Conservation (phyloP, 2,888 invertebrate species). For the Leucoma salicis region DNA sequence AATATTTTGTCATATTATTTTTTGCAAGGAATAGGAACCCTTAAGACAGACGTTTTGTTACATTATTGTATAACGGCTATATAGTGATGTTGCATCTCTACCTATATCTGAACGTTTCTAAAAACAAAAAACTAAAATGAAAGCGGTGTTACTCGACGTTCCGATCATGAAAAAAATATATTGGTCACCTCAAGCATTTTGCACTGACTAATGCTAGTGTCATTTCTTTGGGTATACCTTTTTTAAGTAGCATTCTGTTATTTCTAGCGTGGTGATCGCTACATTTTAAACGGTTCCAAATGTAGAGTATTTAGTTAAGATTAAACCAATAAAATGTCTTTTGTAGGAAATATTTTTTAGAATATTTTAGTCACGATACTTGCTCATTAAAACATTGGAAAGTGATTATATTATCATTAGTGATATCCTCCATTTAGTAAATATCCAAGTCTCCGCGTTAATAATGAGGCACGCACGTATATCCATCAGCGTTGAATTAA, state of each 20-base stretch:
- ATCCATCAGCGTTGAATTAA: no score
- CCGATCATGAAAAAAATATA: constrained; percentile 7
- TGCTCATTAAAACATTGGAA: neutral
- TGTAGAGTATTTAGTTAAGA: no score
- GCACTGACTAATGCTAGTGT: neutral
- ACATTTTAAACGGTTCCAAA: no score
- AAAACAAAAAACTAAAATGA: constrained; percentile 2
- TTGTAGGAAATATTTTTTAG: no score
- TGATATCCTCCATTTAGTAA: neutral
- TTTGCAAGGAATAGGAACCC: no score
- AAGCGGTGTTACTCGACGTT: constrained; percentile 6
- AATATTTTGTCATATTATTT: no score
- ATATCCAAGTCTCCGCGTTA: neutral
- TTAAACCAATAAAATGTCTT: no score
- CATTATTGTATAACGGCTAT: no score
- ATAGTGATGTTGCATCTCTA: neutral
- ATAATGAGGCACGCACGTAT: neutral
- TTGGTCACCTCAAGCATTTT: constrained; percentile 4
- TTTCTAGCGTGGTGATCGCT: no score
- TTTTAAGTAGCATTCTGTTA: neutral
- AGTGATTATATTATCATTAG: no score
- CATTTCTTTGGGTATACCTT: constrained; percentile 1
- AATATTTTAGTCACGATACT: no score
- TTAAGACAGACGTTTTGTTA: no score
- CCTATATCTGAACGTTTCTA: neutral